These are phyloP conservation scores for Hydractinia echinata DNA, from an alignment of 30 jellyfish, hydroid and myxozoan genomes.

Conservation along the genomic window DNA sequence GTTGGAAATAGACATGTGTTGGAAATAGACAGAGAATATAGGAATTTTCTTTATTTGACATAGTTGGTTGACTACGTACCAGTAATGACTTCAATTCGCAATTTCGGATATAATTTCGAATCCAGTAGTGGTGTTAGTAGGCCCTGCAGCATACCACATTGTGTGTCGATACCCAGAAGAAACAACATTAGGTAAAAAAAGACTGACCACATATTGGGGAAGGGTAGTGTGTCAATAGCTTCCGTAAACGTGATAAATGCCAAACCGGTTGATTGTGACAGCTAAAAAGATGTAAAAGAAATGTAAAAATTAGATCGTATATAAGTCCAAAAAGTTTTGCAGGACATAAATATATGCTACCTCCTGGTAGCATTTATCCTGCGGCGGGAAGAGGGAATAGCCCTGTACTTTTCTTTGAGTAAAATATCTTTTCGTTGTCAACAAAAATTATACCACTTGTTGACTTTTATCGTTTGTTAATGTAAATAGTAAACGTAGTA, in stretches of 20 bases:
- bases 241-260: slow-evolving; percentile 97
- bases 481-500: no score
- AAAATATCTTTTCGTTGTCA: no score
- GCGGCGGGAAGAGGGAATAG: no score
- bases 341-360: no score
- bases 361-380: no score
- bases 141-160: slow-evolving; percentile 96
- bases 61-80: slow-evolving; percentile 37
- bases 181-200: slow-evolving; percentile 84
- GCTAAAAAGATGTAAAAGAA: slow-evolving; percentile 38
- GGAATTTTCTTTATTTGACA: no score
- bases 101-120: slow-evolving; percentile 73
- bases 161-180: slow-evolving; percentile 90
- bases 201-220: slow-evolving; percentile 87
- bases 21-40: no score
- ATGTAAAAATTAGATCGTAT: background rate
- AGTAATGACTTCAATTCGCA: slow-evolving; percentile 78
- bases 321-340: no score
- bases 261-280: slow-evolving; percentile 75
- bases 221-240: slow-evolving; percentile 91
- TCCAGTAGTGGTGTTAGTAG: slow-evolving; percentile 87
- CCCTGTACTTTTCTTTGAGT: no score
- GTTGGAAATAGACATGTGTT: no score
- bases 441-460: no score
- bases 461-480: no score